A percentile compares a stretch with the other conserved stretches of the same genome.
Evolutionary conservation across 2,888 invertebrate genomes (phyloP).

Genomic region (Chloroclystis v-ata): DNA sequence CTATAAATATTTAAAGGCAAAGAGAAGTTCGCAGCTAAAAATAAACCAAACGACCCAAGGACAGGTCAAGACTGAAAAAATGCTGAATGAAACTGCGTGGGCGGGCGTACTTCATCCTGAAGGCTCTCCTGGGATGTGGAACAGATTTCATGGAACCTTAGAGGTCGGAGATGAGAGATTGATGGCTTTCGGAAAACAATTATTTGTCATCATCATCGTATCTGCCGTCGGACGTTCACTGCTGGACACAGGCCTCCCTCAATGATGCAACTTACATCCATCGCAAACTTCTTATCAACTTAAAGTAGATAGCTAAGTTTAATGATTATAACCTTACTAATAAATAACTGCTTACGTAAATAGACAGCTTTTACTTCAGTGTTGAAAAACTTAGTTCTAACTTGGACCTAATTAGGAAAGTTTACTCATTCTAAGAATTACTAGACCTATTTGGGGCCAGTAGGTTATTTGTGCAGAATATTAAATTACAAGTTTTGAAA

Average conservation of each 20-base stretch:
- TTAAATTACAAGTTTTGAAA: neutral
- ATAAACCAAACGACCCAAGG: neutral
- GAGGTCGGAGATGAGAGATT: neutral
- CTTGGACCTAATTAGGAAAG: neutral
- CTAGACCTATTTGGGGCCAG: neutral
- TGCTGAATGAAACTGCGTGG: slow-evolving; percentile 31
- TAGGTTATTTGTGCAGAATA: neutral
- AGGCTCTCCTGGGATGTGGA: slow-evolving; percentile 33
- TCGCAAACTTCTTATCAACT: too few species aligned
- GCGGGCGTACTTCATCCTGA: slow-evolving; percentile 39
- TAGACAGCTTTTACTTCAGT: too few species aligned
- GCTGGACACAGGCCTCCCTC: too few species aligned
- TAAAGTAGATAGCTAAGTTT: too few species aligned
- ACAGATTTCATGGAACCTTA: slow-evolving; percentile 43
- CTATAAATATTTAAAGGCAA: too few species aligned
- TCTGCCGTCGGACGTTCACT: too few species aligned
- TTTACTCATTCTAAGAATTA: neutral
- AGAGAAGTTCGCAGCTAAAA: too few species aligned
- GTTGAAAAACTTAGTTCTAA: neutral
- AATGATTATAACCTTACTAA: too few species aligned
- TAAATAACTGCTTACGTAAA: too few species aligned
- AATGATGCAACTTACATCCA: too few species aligned
- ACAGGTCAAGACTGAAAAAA: neutral
- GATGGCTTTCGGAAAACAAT: neutral
- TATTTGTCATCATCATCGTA: neutral